Percentiles rank a stretch among this genome's conserved stretches.
phyloP scores from a whole-genome alignment of 2,888 invertebrate genomes.

The Phania funesta region DNA sequence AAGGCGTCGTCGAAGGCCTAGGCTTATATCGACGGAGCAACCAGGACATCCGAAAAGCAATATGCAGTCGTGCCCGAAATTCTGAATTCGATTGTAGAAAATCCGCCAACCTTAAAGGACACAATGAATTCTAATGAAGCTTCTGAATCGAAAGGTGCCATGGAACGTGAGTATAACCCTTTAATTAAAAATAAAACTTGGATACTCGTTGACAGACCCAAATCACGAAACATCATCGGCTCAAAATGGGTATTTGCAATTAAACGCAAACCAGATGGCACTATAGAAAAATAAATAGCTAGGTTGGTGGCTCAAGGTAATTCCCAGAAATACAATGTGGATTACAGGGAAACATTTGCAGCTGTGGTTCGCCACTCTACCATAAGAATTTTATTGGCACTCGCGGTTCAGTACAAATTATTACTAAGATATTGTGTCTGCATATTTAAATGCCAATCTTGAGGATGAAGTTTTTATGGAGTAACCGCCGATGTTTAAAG shows the following conservation, averaged over 20 bases:
- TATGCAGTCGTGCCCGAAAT: constrained; percentile 29
- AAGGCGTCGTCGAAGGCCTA: constrained; percentile 44
- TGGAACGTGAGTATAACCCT: too few relatives aligned
- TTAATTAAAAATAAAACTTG: too few relatives aligned
- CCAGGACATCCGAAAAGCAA: constrained; percentile 32
- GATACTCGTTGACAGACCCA: too few relatives aligned
- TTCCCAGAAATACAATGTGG: constrained; percentile 61
- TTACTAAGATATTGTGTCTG: too few relatives aligned
- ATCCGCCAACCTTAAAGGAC: constrained; percentile 27
- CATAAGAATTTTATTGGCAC: too few relatives aligned
- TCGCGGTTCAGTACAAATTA: too few relatives aligned
- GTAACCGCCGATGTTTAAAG: too few relatives aligned
- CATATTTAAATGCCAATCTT: too few relatives aligned
- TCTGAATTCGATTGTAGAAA: constrained; percentile 13
- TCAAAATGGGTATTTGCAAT: constrained; percentile 43
- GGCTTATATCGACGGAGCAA: constrained; percentile 20
- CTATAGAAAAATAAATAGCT: constrained; percentile 58
- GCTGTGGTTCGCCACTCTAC: too few relatives aligned
- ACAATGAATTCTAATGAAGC: constrained; percentile 41
- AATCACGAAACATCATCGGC: too few relatives aligned
- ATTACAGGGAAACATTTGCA: constrained; percentile 56
- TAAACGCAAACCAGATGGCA: constrained; percentile 44
- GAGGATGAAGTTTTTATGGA: too few relatives aligned
- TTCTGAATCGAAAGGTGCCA: constrained; percentile 52
- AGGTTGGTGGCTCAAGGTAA: constrained; percentile 53